Evolutionary conservation across 35 echinoderm and acorn worm genomes (phyloP).

Genomic region (Ophiothrix spiculata): DNA sequence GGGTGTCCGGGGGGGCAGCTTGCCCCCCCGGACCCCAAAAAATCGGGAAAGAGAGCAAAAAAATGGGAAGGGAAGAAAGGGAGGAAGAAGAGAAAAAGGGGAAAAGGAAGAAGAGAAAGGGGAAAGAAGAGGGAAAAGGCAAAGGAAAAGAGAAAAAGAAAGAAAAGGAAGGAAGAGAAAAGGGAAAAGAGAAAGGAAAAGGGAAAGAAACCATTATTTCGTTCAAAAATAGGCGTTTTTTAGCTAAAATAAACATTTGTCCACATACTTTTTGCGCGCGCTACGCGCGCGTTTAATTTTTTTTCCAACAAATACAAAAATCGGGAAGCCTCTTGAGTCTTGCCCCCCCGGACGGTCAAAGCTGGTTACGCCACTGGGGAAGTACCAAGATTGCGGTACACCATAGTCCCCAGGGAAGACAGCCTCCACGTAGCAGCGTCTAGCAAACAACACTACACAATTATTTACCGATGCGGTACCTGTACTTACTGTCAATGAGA

Average conservation of each 20-base stretch:
- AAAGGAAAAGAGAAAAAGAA: neutral
- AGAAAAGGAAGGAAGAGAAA: neutral
- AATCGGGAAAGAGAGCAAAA: too few species aligned
- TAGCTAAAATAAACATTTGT: too few species aligned
- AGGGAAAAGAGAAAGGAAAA: neutral
- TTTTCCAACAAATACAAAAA: too few species aligned
- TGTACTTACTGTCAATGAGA: constrained; percentile 27
- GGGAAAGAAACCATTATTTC: constrained; percentile 14
- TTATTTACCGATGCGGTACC: neutral
- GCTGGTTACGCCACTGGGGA: too few species aligned
- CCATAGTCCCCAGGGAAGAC: constrained; percentile 92
- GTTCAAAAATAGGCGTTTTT: too few species aligned
- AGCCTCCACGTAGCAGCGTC: constrained; percentile 86
- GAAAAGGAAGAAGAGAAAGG: neutral
- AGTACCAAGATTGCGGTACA: constrained; percentile 76
- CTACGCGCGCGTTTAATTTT: too few species aligned
- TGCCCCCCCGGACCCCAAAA: too few species aligned
- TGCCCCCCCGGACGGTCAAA: too few species aligned
- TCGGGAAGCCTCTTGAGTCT: too few species aligned
- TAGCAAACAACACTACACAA: neutral
- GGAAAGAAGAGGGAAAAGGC: neutral
- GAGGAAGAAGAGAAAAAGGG: neutral
- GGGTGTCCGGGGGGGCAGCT: too few species aligned
- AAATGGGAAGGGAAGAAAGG: too few species aligned
- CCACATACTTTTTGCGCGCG: too few species aligned